Conservation (phyloP, 1,140 invertebrate species). For the Zophobas atratus region DNA sequence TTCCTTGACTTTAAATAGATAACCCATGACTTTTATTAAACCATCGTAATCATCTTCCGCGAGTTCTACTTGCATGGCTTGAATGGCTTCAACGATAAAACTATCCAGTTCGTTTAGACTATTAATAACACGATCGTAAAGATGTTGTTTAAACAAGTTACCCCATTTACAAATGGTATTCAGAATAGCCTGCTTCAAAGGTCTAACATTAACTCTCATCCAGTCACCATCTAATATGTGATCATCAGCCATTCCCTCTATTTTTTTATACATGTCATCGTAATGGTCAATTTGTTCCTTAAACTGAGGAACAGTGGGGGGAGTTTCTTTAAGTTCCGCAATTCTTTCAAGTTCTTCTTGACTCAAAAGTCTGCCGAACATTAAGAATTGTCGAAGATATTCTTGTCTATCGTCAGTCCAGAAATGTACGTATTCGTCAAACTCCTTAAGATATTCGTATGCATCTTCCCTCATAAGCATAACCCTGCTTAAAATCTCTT, state of each 20-base stretch:
- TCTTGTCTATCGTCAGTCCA: constrained; percentile 93
- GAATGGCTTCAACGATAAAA: constrained; percentile 74
- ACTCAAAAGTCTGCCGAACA: constrained; percentile 75
- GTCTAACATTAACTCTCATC: constrained; percentile 82
- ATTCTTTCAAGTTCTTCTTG: constrained; percentile 88
- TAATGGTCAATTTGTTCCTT: constrained; percentile 95
- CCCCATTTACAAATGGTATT: constrained; percentile 95
- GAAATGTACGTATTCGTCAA: constrained; percentile 86
- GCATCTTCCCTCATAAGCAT: constrained; percentile 69
- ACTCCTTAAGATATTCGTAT: constrained; percentile 79
- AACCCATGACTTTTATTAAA: constrained; percentile 74
- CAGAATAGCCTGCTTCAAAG: constrained; percentile 91
- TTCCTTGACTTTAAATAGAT: constrained; percentile 75
- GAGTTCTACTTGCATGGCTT: constrained; percentile 72
- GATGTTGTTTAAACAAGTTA: constrained; percentile 95
- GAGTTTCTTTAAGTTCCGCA: constrained; percentile 65
- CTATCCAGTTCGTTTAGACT: constrained; percentile 72
- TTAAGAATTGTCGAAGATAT: constrained; percentile 69
- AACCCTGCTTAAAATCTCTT: constrained; percentile 54
- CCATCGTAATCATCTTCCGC: constrained; percentile 79
- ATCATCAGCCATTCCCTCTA: constrained; percentile 61
- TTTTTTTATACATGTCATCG: constrained; percentile 89
- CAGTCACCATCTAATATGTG: constrained; percentile 61
- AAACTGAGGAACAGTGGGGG: constrained; percentile 91
- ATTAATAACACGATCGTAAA: constrained; percentile 91